Evolutionary conservation across 1,140 invertebrate species (phyloP).

Genomic region (Musca domestica): DNA sequence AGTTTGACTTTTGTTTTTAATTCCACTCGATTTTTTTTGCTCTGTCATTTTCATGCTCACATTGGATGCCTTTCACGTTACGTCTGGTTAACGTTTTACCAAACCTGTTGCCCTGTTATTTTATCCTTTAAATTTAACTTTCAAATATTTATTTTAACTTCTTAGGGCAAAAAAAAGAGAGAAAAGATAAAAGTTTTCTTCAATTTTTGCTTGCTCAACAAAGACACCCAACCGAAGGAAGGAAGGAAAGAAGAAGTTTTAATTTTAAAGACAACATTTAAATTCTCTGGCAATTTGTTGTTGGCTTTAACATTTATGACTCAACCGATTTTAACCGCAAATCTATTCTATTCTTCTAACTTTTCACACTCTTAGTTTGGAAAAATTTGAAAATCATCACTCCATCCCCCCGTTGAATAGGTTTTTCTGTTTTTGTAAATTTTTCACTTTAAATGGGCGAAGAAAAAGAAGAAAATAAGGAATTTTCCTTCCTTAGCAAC

Average conservation of each 20-base stretch:
- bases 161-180: conserved; percentile 9
- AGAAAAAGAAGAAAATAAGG: too few species aligned
- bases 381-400: too few species aligned
- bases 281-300: not conserved
- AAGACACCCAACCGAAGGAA: too few species aligned
- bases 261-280: too few species aligned
- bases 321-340: not conserved
- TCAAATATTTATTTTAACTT: not conserved
- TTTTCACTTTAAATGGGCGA: too few species aligned
- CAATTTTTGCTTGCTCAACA: not conserved
- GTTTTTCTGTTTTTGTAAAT: too few species aligned
- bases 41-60: too few species aligned
- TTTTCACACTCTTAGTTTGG: not conserved
- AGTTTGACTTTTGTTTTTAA: too few species aligned
- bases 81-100: not conserved
- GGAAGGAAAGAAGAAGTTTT: too few species aligned
- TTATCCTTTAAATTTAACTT: conserved; percentile 48
- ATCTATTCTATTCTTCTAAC: not conserved
- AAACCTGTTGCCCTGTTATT: conserved; percentile 42
- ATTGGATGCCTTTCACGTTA: too few species aligned
- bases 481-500: not conserved
- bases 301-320: not conserved
- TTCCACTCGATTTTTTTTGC: too few species aligned
- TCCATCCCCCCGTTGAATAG: too few species aligned
- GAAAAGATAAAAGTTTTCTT: not conserved